Base-by-base conservation (phyloP, 2,797 vertebrate genomes). In the Sebastes hopkinsi region DNA sequence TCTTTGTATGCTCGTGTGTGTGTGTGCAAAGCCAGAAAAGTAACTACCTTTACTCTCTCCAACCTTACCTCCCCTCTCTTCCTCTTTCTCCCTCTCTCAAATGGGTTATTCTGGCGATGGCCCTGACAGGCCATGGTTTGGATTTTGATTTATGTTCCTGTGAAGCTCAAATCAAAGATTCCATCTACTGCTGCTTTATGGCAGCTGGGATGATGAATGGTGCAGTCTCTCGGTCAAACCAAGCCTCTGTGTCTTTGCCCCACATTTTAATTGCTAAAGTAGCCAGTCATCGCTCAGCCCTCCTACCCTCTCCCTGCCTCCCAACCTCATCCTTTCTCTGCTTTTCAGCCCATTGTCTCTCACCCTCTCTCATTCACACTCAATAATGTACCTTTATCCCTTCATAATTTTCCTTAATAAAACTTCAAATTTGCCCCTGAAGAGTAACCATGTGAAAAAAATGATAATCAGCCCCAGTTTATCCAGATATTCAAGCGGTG, bases 91-190 rank as follows among this genome's bases (percentile, higher is more conserved):
- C 84, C 88, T 96, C 96, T 97, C 97, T 99, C 97, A 97, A 96
- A 97, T 98, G 97, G 97, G 96, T 98, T 98, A 98, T 97, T 97
- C 96, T 96, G 96, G 97, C 97, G 97, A 99, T 98, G 97, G 95
- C 96, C 97, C 95, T 98, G 97, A 98, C 97, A 98, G 97, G 97
- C 96, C 96, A 95, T 97, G 97, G 97, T 98, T 98, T 98, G 97
- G 97, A 97, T 98, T 99, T 99, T 99, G 98, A 99, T 99, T 98
- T 99, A 99, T 99, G 98, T 98, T 98, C 97, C 97, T 97, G 97
- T 98, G 97, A 99, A 99, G 97, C 97, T 99, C 98, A 99, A 99
- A 99, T 99, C 98, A 99, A 99, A 99, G 98, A 99, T 98, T 98
- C 97, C 98, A 99, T 98, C 98, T 99, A 98, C 97, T 98, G 97